phyloP scores from a whole-genome alignment of 1,140 invertebrate species.

The Ooceraea biroi region DNA sequence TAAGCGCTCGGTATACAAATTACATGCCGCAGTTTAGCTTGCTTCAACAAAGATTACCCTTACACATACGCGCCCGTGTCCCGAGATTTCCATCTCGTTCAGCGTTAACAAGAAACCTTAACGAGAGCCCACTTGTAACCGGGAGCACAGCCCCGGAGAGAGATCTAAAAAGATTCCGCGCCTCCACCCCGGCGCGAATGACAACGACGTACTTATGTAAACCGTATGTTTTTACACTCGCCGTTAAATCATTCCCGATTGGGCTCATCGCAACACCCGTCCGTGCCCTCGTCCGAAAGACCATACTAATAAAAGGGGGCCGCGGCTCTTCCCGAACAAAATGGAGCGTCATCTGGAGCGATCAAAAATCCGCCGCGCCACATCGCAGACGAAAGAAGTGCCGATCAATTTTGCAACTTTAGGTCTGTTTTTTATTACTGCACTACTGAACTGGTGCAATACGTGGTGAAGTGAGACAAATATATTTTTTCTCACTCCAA shows the following conservation, averaged over 20 bases:
- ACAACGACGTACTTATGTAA: conserved; percentile 79
- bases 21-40: conserved; percentile 56
- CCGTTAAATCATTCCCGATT: conserved; percentile 78
- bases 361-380: conserved; percentile 71
- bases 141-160: conserved; percentile 23
- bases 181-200: conserved; percentile 67
- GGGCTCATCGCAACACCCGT: conserved; percentile 43
- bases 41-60: conserved; percentile 43
- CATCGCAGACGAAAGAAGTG: background rate
- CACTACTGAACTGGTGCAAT: no score
- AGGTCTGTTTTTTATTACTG: no score
- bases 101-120: conserved; percentile 71
- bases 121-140: conserved; percentile 66
- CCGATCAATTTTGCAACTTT: conserved; percentile 11
- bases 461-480: no score
- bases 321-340: conserved; percentile 62
- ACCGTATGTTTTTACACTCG: conserved; percentile 74
- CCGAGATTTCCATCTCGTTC: conserved; percentile 54
- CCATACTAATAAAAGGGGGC: conserved; percentile 71
- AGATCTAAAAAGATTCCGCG: conserved; percentile 65
- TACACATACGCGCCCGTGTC: conserved; percentile 48
- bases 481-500: no score
- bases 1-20: conserved; percentile 59
- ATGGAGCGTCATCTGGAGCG: conserved; percentile 68
- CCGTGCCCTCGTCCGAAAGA: conserved; percentile 72